These are phyloP conservation scores for Pipra filicauda DNA, from an alignment of 2,113 vertebrate species.

Conservation along the genomic window DNA sequence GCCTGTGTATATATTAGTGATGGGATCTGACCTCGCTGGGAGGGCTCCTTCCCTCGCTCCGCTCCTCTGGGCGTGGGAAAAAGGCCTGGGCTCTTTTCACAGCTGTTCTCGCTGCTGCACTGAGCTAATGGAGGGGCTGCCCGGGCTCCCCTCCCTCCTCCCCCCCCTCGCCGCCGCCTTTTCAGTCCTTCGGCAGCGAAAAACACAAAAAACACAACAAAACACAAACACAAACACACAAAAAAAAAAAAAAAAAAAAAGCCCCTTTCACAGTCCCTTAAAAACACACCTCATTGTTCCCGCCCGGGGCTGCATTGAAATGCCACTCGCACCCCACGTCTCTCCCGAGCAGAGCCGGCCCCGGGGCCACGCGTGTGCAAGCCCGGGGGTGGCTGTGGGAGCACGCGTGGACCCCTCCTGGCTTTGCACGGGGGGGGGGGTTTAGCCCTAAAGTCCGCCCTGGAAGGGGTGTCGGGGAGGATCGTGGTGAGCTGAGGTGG, in stretches of 20 bases:
- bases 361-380: background rate
- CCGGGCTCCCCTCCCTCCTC: constrained; percentile 48
- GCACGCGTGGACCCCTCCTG: accelerated
- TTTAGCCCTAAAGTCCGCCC: accelerated
- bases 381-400: background rate
- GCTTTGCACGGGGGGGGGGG: accelerated
- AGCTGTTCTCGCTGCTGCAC: constrained; percentile 86
- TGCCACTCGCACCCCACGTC: constrained; percentile 63
- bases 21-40: constrained; percentile 87
- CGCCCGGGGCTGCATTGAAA: constrained; percentile 72
- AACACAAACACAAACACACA: background rate
- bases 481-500: background rate
- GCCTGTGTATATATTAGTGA: constrained; percentile 82
- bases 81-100: constrained; percentile 91
- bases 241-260: background rate
- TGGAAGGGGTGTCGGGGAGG: background rate
- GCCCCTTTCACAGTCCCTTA: constrained; percentile 80
- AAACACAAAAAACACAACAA: background rate
- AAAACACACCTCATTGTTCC: constrained; percentile 86
- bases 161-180: constrained; percentile 12
- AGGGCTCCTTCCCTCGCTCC: constrained; percentile 77
- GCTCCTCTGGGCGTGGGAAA: constrained; percentile 88
- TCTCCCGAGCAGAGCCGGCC: constrained; percentile 57
- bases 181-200: constrained; percentile 68
- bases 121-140: constrained; percentile 82